Percentiles rank a stretch among this genome's conserved stretches.
These are phyloP conservation scores for Cherax destructor DNA, from an alignment of 1,140 invertebrate species.

Conservation along the genomic window DNA sequence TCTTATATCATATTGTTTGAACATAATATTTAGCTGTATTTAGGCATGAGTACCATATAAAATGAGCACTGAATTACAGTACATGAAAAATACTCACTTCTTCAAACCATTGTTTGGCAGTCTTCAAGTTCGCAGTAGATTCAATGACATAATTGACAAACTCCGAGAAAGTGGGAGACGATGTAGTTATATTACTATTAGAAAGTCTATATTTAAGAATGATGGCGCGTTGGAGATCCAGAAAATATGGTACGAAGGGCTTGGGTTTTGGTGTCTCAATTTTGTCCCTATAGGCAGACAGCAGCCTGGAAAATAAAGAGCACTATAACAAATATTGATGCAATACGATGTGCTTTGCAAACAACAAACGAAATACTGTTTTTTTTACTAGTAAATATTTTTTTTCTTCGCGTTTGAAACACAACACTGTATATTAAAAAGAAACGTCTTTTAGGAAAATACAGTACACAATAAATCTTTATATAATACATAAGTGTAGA, in stretches of 20 bases:
- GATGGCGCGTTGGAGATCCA: constrained; percentile 43
- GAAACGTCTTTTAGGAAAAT: too few relatives aligned
- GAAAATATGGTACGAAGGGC: constrained; percentile 48
- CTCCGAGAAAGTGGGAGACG: constrained; percentile 42
- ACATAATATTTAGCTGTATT: too few relatives aligned
- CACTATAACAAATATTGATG: background rate
- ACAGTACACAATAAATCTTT: too few relatives aligned
- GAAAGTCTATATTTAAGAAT: constrained; percentile 22
- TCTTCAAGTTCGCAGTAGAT: constrained; percentile 34
- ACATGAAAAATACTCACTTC: background rate
- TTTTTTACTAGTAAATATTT: background rate
- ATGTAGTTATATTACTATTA: background rate
- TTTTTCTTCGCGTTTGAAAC: too few relatives aligned
- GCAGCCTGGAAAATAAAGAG: constrained; percentile 6
- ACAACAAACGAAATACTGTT: background rate
- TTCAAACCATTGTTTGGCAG: constrained; percentile 40
- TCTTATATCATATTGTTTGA: too few relatives aligned
- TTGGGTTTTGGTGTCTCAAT: constrained; percentile 21
- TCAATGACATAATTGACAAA: constrained; percentile 59
- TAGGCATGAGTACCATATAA: too few relatives aligned
- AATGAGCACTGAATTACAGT: too few relatives aligned
- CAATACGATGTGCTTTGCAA: background rate
- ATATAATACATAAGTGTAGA: too few relatives aligned
- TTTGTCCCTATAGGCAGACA: constrained; percentile 56
- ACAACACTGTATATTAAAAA: too few relatives aligned